A percentile compares a stretch with the other conserved stretches of the same genome.
Conservation (phyloP, 1,140 invertebrate species). For the Teleogryllus occipitalis region DNA sequence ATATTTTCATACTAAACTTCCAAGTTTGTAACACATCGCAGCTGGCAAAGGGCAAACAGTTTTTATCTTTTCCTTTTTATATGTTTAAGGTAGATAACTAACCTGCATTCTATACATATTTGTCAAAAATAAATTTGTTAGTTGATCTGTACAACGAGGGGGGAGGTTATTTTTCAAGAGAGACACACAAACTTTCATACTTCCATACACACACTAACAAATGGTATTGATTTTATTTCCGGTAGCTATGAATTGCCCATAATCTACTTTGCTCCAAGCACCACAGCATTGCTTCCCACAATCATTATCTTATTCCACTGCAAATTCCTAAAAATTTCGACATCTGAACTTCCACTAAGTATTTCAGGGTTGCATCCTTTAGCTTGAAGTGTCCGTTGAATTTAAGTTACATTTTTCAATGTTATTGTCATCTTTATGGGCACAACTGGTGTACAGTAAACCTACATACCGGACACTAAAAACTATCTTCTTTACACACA, state of each 20-base stretch:
- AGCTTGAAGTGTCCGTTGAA: neutral
- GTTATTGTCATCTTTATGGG: neutral
- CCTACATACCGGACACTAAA: too few relatives aligned
- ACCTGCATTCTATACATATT: conserved; percentile 23
- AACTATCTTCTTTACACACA: too few relatives aligned
- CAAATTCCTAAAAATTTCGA: neutral
- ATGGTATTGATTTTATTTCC: conserved; percentile 6
- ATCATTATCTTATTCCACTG: neutral
- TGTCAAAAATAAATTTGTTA: conserved; percentile 24
- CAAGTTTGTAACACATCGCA: conserved; percentile 13
- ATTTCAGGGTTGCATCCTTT: neutral
- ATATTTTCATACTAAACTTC: conserved; percentile 1
- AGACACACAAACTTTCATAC: conserved; percentile 12
- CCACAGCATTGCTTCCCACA: neutral
- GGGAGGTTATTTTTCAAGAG: conserved; percentile 13
- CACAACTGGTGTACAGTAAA: neutral
- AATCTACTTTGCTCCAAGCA: conserved; percentile 7
- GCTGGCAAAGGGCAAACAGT: neutral
- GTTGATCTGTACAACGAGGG: conserved; percentile 22
- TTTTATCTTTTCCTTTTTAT: conserved; percentile 5
- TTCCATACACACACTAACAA: conserved; percentile 12
- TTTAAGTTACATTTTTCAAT: neutral
- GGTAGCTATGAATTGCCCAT: neutral
- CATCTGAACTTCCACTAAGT: neutral
- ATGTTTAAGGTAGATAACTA: conserved; percentile 12